Evolutionary conservation across 2,888 invertebrate genomes (phyloP).

Genomic region (Merodon equestris): DNA sequence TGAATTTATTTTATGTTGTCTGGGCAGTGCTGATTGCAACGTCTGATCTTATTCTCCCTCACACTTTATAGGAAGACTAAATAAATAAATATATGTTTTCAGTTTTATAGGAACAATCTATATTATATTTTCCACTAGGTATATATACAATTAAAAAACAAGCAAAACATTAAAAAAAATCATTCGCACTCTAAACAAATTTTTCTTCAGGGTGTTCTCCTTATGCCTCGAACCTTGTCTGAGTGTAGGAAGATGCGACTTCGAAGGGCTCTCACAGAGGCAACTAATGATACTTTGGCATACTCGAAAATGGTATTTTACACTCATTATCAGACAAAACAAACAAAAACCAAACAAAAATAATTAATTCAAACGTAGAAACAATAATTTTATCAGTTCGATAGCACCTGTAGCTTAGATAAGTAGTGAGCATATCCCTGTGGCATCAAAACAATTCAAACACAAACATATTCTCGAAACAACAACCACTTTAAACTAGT

Average conservation of each 20-base stretch:
- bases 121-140: constrained; percentile 29
- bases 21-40: constrained; percentile 58
- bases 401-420: constrained; percentile 57
- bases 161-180: constrained; percentile 33
- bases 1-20: constrained; percentile 33
- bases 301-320: constrained; percentile 91
- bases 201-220: constrained; percentile 87
- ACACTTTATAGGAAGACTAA: constrained; percentile 4
- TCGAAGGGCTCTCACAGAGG: constrained; percentile 93
- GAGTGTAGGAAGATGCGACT: constrained; percentile 91
- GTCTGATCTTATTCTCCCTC: constrained; percentile 10
- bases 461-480: constrained; percentile 41
- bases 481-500: constrained; percentile 3
- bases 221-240: constrained; percentile 94
- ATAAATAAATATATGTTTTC: neutral
- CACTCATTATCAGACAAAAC: constrained; percentile 52
- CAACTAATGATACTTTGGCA: constrained; percentile 91
- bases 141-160: constrained; percentile 5
- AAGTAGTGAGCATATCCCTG: constrained; percentile 54
- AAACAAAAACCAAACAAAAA: constrained; percentile 47
- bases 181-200: constrained; percentile 59
- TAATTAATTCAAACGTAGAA: constrained; percentile 8
- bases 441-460: too few species aligned
- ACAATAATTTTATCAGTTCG: constrained; percentile 41
- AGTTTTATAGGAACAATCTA: constrained; percentile 4